Percentiles rank a stretch among this genome's conserved stretches.
These are phyloP conservation scores for Hippocampus zosterae DNA, from an alignment of 2,113 vertebrate genomes.

Conservation along the genomic window DNA sequence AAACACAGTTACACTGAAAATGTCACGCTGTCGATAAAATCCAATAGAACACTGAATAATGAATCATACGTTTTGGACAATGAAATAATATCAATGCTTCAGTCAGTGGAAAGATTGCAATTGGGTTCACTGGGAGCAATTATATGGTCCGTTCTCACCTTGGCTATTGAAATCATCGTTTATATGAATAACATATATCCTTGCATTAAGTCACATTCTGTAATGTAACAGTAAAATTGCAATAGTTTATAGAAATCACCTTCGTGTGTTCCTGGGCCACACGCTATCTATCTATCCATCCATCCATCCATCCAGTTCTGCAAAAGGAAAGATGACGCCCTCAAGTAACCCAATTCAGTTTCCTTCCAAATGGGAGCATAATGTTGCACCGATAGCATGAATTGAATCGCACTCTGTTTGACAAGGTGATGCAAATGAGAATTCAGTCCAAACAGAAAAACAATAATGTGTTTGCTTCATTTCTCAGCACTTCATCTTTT, in stretches of 20 bases:
- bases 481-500: background rate
- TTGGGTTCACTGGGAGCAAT: conserved; percentile 4
- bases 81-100: conserved; percentile 6
- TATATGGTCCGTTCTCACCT: conserved; percentile 10
- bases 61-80: background rate
- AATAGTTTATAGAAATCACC: background rate
- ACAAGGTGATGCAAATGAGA: background rate
- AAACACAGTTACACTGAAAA: conserved; percentile 19
- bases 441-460: conserved; percentile 1
- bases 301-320: background rate
- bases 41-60: conserved; percentile 26
- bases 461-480: background rate
- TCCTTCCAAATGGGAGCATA: conserved; percentile 1
- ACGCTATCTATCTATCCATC: background rate
- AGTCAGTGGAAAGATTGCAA: conserved; percentile 15
- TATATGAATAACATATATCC: conserved; percentile 7
- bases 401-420: background rate
- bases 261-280: background rate
- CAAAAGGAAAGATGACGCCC: background rate
- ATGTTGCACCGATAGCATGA: background rate
- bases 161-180: background rate
- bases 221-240: background rate
- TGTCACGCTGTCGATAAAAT: conserved; percentile 15
- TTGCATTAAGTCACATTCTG: conserved; percentile 4
- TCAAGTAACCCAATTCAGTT: background rate